A percentile compares a stretch with the other conserved stretches of the same genome.
Evolutionary conservation across 1,140 invertebrate genomes (phyloP).

Genomic region (Phymastichus coffea): DNA sequence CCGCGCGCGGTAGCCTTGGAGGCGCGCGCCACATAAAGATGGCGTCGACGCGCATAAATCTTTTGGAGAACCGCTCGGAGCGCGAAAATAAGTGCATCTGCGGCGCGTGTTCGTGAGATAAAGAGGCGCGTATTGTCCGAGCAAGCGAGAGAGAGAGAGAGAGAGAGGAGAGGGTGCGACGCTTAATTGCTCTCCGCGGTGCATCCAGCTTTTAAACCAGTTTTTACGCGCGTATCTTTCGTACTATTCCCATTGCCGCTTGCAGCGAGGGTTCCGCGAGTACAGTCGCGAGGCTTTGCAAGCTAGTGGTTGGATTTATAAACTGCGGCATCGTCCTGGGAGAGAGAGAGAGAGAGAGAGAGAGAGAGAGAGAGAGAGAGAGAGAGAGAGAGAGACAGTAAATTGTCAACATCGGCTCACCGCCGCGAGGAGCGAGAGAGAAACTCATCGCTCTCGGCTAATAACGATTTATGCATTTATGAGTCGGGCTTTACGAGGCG

Average conservation of each 20-base stretch:
- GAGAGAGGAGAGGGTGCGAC: too few relatives aligned
- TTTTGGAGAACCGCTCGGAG: background rate
- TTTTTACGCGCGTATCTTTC: too few relatives aligned
- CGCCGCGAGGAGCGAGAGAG: background rate
- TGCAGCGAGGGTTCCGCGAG: too few relatives aligned
- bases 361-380: background rate
- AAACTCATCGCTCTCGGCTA: too few relatives aligned
- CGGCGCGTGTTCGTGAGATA: background rate
- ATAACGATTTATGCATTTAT: too few relatives aligned
- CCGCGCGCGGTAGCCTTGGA: background rate
- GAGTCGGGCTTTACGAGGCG: too few relatives aligned
- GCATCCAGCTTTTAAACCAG: slow-evolving; percentile 2
- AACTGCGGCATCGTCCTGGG: too few relatives aligned
- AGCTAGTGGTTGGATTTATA: too few relatives aligned
- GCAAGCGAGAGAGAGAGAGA: too few relatives aligned
- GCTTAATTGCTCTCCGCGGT: slow-evolving; percentile 2
- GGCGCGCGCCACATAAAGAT: background rate
- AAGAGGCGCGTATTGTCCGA: slow-evolving; percentile 4
- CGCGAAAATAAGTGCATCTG: background rate
- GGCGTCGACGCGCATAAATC: slow-evolving; percentile 17
- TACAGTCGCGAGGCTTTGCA: too few relatives aligned
- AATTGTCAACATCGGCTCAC: too few relatives aligned
- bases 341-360: slow-evolving; percentile 2
- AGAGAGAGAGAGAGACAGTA: background rate
- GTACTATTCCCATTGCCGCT: too few relatives aligned